Evolutionary conservation across 2,113 vertebrate genomes (phyloP).

Genomic region (Mormyrus iriodes): DNA sequence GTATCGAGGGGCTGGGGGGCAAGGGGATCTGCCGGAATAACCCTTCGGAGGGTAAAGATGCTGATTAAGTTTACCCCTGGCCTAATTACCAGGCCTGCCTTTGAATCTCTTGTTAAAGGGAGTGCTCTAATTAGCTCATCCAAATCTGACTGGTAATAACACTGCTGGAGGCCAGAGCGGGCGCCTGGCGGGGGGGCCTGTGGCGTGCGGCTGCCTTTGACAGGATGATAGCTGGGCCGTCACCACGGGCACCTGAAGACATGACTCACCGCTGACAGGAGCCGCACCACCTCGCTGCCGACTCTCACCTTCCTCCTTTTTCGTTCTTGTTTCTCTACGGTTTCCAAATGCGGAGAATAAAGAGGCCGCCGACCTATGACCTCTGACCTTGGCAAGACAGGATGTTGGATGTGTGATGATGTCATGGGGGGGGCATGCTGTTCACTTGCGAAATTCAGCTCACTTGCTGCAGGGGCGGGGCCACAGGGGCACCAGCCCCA

Average conservation of each 20-base stretch:
- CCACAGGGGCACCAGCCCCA: not conserved
- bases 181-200: not conserved
- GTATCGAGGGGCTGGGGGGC: not conserved
- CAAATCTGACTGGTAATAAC: conserved; percentile 11
- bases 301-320: not conserved
- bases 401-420: not conserved
- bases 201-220: not conserved
- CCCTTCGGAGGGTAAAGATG: conserved; percentile 16
- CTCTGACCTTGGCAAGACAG: not conserved
- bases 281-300: not conserved
- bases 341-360: not conserved
- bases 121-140: conserved; percentile 30
- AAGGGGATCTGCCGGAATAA: not conserved
- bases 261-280: not conserved
- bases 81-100: conserved; percentile 28
- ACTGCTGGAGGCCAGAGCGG: conserved; percentile 18
- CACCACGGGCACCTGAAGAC: not conserved
- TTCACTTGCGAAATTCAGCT: not conserved
- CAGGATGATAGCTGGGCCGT: not conserved
- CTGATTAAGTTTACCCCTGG: conserved; percentile 22
- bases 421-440: not conserved
- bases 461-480: not conserved
- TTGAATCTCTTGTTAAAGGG: conserved; percentile 11
- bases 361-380: not conserved
- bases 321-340: not conserved